Evolutionary conservation across 2,888 invertebrate genomes (phyloP), one percentile per base, ranked within the genome.

Genomic region (Thera obeliscata): DNA sequence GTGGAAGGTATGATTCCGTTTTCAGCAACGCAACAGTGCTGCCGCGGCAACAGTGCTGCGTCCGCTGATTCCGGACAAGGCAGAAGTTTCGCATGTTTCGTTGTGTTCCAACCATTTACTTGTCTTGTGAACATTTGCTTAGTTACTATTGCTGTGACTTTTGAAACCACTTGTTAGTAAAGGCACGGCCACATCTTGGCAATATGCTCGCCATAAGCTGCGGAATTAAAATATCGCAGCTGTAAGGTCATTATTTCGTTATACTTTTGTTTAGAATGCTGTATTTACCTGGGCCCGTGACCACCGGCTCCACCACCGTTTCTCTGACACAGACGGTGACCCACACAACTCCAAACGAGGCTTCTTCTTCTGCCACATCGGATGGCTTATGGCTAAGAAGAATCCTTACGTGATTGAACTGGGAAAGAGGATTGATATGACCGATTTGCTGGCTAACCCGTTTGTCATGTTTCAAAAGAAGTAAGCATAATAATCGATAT

Each of bases 341-440:
- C 57, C 57, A 1, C 57, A 57, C n/a, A 57, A 57, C 57, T 57
- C 57, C 11, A 57, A 57, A 2, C 46, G 57, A 57, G 57, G 57
- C 0, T 57, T 66, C 54, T 56, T 62, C 58, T 67, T 64, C 60
- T 56, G 64, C 46, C 57, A 57, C 33, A 57, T 57, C 11, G 57
- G 57, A 1, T 57, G 57, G 57, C 33, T 57, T 11, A 57, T 57
- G 43, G 33, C 46, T 46, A 57, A 46, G 35, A 57, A 46, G 43
- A 33, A 57, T 9, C 57, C 57, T 35, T 33, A 33, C 11, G 57
- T 57, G 11, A 46, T 46, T n/a, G 11, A 46, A 35, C 57, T 57
- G 6, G 57, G 57, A 7, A 22, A n/a, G 35, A 46, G 11, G 11
- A 57, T 57, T 35, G 57, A 57, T 33, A 46, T 57, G 46, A 46